Evolutionary conservation across 2,797 vertebrate species (phyloP), one percentile per base, ranked within the genome.

Genomic region (Mormyrops boulengeri): DNA sequence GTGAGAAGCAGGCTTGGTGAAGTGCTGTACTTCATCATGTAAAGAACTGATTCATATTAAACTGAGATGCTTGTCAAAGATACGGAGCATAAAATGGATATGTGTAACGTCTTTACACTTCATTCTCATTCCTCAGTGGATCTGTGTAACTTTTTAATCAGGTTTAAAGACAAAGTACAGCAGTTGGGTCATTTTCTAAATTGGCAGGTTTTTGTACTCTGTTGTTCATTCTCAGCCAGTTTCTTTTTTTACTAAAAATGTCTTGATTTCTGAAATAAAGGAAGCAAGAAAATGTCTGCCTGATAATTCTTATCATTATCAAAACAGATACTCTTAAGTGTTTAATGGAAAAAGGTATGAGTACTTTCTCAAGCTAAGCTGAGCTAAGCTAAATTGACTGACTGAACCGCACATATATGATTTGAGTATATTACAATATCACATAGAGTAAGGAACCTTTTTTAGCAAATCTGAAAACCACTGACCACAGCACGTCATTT

Each of bases 221-320:
- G 82, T 12, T 4, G 34, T 50, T 53, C 49, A 26, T 85, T 85
- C 47, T 85, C 41, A 85, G n/a, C 22, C n/a, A 14, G 19, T 85
- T 85, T 50, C 9, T n/a, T 82, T 82, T 60, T 77, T 77, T 26
- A 82, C 17, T 22, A 47, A 85, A 52, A 53, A 50, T 85, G 44
- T 52, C 84, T 85, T 85, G 84, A 14, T 85, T 85, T 85, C 47
- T 82, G 41, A 47, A 82, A 82, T 82, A 82, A 82, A 82, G 73
- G 73, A 80, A 80, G 41, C 41, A 82, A 47, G 77, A 82, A 82
- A 82, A 82, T 7, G 38, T 80, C 73, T 73, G 69, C 69, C 69
- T 82, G 73, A 80, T 80, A 47, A 11, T 22, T 30, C 26, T 30
- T 30, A 30, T 85, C 50, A 85, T 73, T 38, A 77, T 77, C 34